Base-by-base conservation (phyloP, 2,113 vertebrate species). In the Psettodes erumei region DNA sequence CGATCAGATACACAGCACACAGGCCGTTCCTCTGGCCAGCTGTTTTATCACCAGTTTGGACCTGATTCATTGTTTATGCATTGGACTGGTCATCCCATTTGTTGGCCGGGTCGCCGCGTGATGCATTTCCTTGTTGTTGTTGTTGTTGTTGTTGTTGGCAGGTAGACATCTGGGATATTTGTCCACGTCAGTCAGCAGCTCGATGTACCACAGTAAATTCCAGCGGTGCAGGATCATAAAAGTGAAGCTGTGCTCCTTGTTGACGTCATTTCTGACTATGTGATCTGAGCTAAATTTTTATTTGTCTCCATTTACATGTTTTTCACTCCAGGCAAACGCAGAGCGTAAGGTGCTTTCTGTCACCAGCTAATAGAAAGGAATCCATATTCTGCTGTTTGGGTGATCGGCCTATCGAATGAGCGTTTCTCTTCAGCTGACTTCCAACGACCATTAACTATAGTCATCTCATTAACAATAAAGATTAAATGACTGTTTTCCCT, bases 1-100 rank as follows among this genome's bases (percentile, higher is more conserved):
- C 74, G 61, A 54, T 87, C 67, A 53, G 69, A 78, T 10, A 28
- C 13, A 58, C 13, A 58, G 58, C 45, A 56, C 70, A 37, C 84
- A 75, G 77, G 71, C 84, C n/a, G 77, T 80, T 78, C 58, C 38
- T 64, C 35, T 50, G 50, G 13, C 63, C 82, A 67, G 77, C 65
- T 82, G 81, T 86, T 86, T n/a, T 59, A 81, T 71, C 35, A 71
- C 68, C 28, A 18, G 35, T 77, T 81, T 77, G 74, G 82, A 83
- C 60, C 18, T 56, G 62, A 67, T 68, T 84, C 76, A 82, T 73
- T 80, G 74, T 80, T 85, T 62, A 67, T 64, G 77, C 75, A 72
- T 65, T 69, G 69, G 42, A 37, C 55, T 16, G 70, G 75, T 69
- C 80, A 40, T 81, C 56, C 75, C 75, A 71, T 78, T 84, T 87